phyloP scores from a whole-genome alignment of 1,140 invertebrate species.

The Brachionus sp. region DNA sequence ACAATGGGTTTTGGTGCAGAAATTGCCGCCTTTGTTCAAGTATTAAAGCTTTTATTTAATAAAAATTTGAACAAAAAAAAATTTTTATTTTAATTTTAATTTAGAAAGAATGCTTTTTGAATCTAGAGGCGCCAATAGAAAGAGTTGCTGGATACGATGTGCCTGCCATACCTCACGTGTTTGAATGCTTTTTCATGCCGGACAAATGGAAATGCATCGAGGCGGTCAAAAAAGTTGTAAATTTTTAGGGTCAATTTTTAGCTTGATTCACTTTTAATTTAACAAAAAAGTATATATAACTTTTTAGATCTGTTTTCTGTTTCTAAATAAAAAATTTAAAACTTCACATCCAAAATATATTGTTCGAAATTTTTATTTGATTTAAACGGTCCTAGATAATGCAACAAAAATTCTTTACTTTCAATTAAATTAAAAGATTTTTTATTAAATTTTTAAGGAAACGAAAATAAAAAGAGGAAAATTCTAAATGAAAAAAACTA shows the following conservation, averaged over 20 bases:
- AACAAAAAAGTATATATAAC: background rate
- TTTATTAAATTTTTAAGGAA: too few relatives aligned
- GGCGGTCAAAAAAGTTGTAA: constrained; percentile 39
- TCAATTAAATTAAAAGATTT: too few relatives aligned
- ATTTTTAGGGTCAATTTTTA: constrained; percentile 16
- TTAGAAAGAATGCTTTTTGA: constrained; percentile 86
- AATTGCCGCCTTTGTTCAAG: constrained; percentile 86
- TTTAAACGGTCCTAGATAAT: too few relatives aligned
- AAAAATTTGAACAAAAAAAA: background rate
- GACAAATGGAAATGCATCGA: constrained; percentile 85
- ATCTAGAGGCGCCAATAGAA: constrained; percentile 84
- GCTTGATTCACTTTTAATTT: background rate
- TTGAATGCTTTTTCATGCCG: constrained; percentile 91
- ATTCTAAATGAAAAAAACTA: too few relatives aligned
- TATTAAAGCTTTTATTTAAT: constrained; percentile 54
- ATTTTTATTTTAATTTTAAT: background rate
- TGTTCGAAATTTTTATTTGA: too few relatives aligned
- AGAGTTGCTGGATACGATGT: constrained; percentile 88
- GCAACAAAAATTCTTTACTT: too few relatives aligned
- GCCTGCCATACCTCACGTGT: constrained; percentile 93
- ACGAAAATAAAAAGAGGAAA: too few relatives aligned
- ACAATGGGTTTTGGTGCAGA: constrained; percentile 95
- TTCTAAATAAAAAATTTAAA: constrained; percentile 3
- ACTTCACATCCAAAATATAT: too few relatives aligned
- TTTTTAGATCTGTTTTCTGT: background rate